phyloP scores from a whole-genome alignment of 2,113 vertebrate genomes.

The Tautogolabrus adspersus region DNA sequence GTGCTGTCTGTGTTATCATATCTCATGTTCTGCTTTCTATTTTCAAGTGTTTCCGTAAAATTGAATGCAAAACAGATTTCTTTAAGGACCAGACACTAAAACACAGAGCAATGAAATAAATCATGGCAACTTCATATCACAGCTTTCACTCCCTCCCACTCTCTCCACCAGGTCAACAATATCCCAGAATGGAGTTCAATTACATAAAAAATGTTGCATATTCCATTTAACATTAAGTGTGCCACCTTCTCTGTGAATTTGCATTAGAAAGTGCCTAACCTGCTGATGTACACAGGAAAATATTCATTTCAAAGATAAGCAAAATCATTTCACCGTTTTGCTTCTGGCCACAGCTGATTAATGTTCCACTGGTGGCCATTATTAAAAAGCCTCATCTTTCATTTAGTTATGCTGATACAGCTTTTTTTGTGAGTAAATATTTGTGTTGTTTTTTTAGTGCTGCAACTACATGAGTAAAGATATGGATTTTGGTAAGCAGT shows the following conservation, averaged over 20 bases:
- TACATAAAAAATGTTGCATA: slow-evolving; percentile 34
- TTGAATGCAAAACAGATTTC: slow-evolving; percentile 19
- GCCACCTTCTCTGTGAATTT: slow-evolving; percentile 69
- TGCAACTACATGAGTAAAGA: slow-evolving; percentile 57
- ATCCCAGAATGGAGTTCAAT: slow-evolving; percentile 46
- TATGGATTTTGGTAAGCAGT: slow-evolving; percentile 54
- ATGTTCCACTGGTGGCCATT: slow-evolving; percentile 72
- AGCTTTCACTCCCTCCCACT: neutral
- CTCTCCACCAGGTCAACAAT: slow-evolving; percentile 18
- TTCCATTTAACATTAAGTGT: slow-evolving; percentile 37
- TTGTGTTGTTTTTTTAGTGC: slow-evolving; percentile 58
- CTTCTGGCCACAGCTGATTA: slow-evolving; percentile 65
- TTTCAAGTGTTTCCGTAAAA: slow-evolving; percentile 33
- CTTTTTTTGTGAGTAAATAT: slow-evolving; percentile 75
- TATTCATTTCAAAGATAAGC: slow-evolving; percentile 75
- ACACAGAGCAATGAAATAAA: neutral
- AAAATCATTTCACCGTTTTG: slow-evolving; percentile 64
- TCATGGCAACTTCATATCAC: slow-evolving; percentile 6
- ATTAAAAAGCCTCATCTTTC: slow-evolving; percentile 74
- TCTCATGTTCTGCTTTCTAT: slow-evolving; percentile 4
- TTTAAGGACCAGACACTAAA: too few relatives aligned
- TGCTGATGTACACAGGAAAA: slow-evolving; percentile 69
- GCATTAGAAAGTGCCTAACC: slow-evolving; percentile 73
- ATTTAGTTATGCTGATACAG: slow-evolving; percentile 76
- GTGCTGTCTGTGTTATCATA: slow-evolving; percentile 13